Evolutionary conservation across 92 coral and sea anemone species (phyloP).

Genomic region (Actinostola sp.): DNA sequence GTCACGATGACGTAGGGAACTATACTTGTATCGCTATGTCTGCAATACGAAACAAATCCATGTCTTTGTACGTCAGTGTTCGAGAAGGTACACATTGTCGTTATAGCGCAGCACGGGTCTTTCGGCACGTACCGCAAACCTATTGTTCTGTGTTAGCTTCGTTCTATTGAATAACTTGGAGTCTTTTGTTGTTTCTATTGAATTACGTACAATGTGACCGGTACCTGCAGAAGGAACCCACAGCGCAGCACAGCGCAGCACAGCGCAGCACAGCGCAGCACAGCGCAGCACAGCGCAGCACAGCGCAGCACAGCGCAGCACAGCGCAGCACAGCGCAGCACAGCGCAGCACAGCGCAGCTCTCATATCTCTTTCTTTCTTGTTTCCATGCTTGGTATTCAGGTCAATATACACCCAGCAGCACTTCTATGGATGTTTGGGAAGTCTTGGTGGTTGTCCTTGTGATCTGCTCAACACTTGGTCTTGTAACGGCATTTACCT

Average conservation of each 20-base stretch:
- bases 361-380: not conserved
- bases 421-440: not conserved
- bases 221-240: no score
- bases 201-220: no score
- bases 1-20: conserved; percentile 4
- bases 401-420: not conserved
- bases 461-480: not conserved
- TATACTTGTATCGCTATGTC: conserved; percentile 4
- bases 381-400: not conserved
- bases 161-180: no score
- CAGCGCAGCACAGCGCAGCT: no score
- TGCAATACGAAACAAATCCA: not conserved
- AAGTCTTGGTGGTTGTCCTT: not conserved
- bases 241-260: no score
- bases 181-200: no score
- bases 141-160: no score
- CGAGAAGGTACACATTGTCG: not conserved
- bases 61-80: not conserved
- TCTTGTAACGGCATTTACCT: not conserved
- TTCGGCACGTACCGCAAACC: not conserved
- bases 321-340: no score
- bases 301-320: no score
- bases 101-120: not conserved
- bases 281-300: no score
- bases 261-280: no score